Evolutionary conservation across 2,888 invertebrate species (phyloP), one percentile per base, ranked within the genome.

Genomic region (Malacosoma neustria): DNA sequence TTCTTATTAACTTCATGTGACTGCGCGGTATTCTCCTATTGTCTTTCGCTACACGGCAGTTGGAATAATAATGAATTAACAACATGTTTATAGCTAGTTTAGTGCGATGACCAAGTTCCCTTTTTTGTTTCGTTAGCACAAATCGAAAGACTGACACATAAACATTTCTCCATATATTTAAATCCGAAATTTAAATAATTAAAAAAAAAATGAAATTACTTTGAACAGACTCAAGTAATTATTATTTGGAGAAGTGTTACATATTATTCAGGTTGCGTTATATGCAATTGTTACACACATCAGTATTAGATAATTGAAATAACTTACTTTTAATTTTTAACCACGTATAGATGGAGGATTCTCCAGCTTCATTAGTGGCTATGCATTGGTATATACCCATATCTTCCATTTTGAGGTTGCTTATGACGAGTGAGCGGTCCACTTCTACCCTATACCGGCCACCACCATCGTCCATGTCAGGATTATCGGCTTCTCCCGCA

Each of bases 341-440:
- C 97, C 97, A 98, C 1, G 97, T 95, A 51, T 93, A 93, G 45
- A 93, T 90, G 3, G 95, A 95, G 37, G 93, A 91, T 72, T 96
- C 95, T 7, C 98, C 99, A 1, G 95, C 98, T 55, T 92, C 92
- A 68, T 98, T 99, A 37, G 87, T 87, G 0, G 96, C 96, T 57
- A 97, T 91, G 70, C 99, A 99, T 72, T 99, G 98, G 66, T 95
- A 98, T 89, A 98, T 93, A 34, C 97, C 98, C 45, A 94, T 93
- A 73, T 98, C 97, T 46, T 91, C 91, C 74, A 94, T 92, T 51
- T 91, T 89, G 32, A 97, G 85, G 57, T 92, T 91, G 57, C 90
- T 92, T 42, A 98, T 94, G 12, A 92, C 87, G 47, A 97, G 80
- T 0, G 95, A 93, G 42, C 95, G 94, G 66, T 96, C 95, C 45